These are phyloP conservation scores for Euplagia quadripunctaria DNA, from an alignment of 2,888 invertebrate species.

Conservation along the genomic window DNA sequence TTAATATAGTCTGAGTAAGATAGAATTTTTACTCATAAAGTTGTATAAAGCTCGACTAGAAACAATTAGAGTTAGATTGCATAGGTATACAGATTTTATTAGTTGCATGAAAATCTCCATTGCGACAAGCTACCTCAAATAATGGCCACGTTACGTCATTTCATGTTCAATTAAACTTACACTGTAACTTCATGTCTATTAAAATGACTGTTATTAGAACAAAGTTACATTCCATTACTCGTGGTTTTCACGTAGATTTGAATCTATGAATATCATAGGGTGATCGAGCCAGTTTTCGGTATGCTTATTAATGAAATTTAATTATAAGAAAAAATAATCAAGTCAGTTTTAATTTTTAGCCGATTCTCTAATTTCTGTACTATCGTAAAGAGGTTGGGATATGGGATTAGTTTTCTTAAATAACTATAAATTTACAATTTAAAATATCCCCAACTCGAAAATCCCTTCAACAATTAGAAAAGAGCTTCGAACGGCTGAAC, in stretches of 20 bases:
- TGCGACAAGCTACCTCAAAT: slow-evolving; percentile 10
- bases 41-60: too few relatives aligned
- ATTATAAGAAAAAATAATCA: too few relatives aligned
- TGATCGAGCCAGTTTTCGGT: slow-evolving; percentile 12
- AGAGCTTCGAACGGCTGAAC: too few relatives aligned
- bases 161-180: slow-evolving; percentile 43
- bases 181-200: slow-evolving; percentile 38
- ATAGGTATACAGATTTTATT: not conserved
- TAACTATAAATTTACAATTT: too few relatives aligned
- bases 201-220: slow-evolving; percentile 43
- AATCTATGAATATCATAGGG: slow-evolving; percentile 32
- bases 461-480: too few relatives aligned
- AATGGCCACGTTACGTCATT: slow-evolving; percentile 31
- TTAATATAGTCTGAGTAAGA: too few relatives aligned
- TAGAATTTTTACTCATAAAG: too few relatives aligned
- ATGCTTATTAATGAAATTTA: not conserved
- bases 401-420: too few relatives aligned
- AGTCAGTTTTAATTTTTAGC: too few relatives aligned
- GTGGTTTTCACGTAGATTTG: slow-evolving; percentile 40
- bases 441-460: too few relatives aligned
- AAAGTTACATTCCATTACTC: slow-evolving; percentile 29
- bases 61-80: not conserved
- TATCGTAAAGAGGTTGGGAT: too few relatives aligned
- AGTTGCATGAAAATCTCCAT: slow-evolving; percentile 11
- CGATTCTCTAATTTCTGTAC: too few relatives aligned